phyloP scores from a whole-genome alignment of 2,797 vertebrate species.

The Pangasius macronema region DNA sequence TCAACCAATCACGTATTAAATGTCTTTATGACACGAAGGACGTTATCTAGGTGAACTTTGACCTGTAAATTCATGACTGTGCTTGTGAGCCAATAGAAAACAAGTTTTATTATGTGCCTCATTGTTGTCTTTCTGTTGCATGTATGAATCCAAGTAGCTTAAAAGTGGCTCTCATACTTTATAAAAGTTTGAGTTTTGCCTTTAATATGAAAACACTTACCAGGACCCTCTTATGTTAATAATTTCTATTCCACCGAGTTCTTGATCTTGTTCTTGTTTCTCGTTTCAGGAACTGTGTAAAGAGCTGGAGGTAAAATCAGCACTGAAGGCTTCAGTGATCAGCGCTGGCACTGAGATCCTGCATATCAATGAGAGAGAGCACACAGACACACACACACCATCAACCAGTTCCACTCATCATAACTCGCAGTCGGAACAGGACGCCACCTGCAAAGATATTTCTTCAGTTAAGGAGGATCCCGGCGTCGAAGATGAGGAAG shows the following conservation, averaged over 20 bases:
- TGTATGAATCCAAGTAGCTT: no score
- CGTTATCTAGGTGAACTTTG: neutral
- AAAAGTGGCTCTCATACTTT: no score
- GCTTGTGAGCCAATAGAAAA: neutral
- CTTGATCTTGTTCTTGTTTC: neutral
- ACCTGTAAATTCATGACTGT: neutral
- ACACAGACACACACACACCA: neutral
- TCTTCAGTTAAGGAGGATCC: neutral
- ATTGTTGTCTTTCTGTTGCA: neutral
- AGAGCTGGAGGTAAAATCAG: conserved; percentile 77
- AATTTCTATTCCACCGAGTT: neutral
- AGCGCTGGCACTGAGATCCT: conserved; percentile 79
- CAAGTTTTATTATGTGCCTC: neutral
- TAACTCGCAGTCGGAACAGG: neutral
- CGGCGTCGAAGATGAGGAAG: neutral
- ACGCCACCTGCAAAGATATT: neutral
- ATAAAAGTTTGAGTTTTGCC: no score
- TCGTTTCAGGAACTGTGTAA: conserved; percentile 80
- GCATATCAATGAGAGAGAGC: conserved; percentile 67
- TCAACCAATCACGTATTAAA: neutral
- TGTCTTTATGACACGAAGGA: neutral
- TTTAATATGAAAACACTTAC: neutral
- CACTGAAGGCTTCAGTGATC: conserved; percentile 78
- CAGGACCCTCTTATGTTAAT: neutral
- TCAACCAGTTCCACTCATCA: conserved; percentile 45